phyloP scores from a whole-genome alignment of 1,140 invertebrate species.

The Melitaea cinxia region DNA sequence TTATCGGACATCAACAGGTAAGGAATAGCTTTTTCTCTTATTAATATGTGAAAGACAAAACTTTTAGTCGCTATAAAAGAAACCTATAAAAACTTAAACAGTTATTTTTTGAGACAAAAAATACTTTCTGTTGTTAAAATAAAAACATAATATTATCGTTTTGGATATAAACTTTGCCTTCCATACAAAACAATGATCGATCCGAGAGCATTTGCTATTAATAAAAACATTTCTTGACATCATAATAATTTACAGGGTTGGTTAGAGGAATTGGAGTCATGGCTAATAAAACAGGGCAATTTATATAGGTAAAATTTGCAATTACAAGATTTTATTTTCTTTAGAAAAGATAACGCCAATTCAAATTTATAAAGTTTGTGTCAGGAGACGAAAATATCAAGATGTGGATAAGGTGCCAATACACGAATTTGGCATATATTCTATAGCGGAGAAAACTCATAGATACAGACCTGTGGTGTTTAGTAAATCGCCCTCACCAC shows the following conservation, averaged over 20 bases:
- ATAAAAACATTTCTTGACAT: no score
- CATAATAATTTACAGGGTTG: constrained; percentile 49
- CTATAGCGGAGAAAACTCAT: constrained; percentile 56
- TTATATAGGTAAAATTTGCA: constrained; percentile 69
- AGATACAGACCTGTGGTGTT: constrained; percentile 48
- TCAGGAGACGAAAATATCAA: constrained; percentile 59
- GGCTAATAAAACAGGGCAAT: constrained; percentile 73
- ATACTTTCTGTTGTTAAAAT: no score
- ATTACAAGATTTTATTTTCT: not conserved
- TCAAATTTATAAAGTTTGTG: constrained; percentile 48
- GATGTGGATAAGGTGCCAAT: constrained; percentile 59
- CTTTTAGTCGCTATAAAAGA: no score
- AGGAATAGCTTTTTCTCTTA: not conserved
- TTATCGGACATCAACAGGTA: constrained; percentile 97
- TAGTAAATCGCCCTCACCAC: constrained; percentile 53
- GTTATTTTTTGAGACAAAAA: no score
- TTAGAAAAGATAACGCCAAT: not conserved
- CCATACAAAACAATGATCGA: no score
- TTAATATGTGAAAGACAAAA: not conserved
- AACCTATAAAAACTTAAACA: no score
- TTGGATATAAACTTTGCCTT: no score
- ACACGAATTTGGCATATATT: constrained; percentile 69
- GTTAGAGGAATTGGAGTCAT: constrained; percentile 69
- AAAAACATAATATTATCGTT: no score
- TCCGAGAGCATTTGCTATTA: no score